A percentile compares a stretch with the other conserved stretches of the same genome.
Evolutionary conservation across 2,797 vertebrate species (phyloP).

Genomic region (Rhynchotus rufescens): DNA sequence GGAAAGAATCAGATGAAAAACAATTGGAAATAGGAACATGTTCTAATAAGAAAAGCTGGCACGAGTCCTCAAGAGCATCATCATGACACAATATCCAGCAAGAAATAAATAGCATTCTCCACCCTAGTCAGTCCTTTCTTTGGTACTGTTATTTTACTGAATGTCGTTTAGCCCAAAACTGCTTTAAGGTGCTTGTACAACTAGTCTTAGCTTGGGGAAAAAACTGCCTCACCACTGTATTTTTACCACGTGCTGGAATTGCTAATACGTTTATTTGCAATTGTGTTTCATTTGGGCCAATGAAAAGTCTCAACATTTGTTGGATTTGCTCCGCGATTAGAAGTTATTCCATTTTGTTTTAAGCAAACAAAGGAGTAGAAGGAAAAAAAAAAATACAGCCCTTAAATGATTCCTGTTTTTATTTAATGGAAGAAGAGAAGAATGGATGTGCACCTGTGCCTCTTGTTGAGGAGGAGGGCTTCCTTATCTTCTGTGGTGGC

Average conservation of each 20-base stretch:
- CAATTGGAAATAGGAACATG: neutral
- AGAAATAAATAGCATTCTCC: neutral
- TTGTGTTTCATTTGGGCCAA: neutral
- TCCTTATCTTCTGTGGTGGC: neutral
- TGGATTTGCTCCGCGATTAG: neutral
- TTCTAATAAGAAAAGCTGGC: neutral
- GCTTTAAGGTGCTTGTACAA: neutral
- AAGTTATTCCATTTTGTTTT: neutral
- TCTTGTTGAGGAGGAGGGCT: neutral
- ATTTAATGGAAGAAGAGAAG: neutral
- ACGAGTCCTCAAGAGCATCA: neutral
- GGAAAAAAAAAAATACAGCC: neutral
- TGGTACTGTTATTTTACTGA: neutral
- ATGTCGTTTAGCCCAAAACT: accelerated
- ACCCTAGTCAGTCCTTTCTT: neutral
- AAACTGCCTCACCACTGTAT: neutral
- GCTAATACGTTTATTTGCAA: neutral
- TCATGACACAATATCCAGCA: neutral
- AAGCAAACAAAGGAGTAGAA: accelerated
- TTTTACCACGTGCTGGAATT: neutral
- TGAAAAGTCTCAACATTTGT: neutral
- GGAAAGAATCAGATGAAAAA: neutral
- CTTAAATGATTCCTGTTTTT: neutral
- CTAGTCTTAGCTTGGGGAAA: neutral
- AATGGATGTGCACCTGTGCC: neutral